Evolutionary conservation across 2,797 vertebrate species (phyloP).

Genomic region (Peromyscus nudipes): DNA sequence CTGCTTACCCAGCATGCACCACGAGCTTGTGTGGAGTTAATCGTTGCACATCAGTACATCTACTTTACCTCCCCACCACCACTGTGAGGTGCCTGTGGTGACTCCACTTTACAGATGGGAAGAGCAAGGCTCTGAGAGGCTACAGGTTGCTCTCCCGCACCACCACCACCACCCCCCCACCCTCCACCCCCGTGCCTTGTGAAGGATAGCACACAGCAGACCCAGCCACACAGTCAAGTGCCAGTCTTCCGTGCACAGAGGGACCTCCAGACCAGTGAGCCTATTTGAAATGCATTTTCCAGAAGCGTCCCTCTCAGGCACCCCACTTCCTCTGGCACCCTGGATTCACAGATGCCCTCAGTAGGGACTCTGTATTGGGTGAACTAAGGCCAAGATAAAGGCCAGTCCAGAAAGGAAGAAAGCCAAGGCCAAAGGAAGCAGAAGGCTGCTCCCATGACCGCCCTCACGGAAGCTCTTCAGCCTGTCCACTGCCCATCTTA

Average conservation of each 20-base stretch:
- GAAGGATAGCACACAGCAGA: not conserved
- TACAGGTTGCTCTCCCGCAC: not conserved
- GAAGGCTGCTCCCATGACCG: not conserved
- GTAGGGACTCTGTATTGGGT: no score
- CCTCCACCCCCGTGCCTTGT: not conserved
- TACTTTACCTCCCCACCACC: not conserved
- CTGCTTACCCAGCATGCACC: not conserved
- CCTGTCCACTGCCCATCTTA: not conserved
- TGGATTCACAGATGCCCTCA: not conserved
- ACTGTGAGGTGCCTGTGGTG: not conserved
- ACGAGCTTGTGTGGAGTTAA: not conserved
- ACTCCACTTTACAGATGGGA: not conserved
- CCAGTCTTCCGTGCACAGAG: not conserved
- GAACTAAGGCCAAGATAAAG: not conserved
- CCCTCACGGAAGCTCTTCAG: not conserved
- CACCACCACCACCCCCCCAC: no score
- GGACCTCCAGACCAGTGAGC: accelerated
- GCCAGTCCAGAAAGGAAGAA: not conserved
- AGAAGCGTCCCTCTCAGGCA: not conserved
- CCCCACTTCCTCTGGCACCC: not conserved
- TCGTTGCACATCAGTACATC: not conserved
- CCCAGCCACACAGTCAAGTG: not conserved
- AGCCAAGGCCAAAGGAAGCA: not conserved
- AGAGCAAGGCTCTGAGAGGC: not conserved
- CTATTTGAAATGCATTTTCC: not conserved